Conservation (phyloP, 2,888 invertebrate species). For the Lathronympha strigana region DNA sequence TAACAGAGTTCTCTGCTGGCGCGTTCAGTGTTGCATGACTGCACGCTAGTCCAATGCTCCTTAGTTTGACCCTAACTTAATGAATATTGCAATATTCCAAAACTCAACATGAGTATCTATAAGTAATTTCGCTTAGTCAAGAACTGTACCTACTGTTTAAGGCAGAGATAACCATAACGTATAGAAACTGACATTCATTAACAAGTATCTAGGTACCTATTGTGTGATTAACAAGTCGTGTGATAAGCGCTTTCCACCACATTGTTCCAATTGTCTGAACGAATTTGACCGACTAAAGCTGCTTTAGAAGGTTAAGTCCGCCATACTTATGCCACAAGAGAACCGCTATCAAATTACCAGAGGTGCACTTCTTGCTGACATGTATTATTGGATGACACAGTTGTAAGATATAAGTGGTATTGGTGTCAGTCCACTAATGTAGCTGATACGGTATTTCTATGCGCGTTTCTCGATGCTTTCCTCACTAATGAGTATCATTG, state of each 20-base stretch:
- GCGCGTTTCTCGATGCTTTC: slow-evolving; percentile 49
- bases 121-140: too few species aligned
- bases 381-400: slow-evolving; percentile 6
- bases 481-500: slow-evolving; percentile 63
- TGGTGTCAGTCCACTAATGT: slow-evolving; percentile 21
- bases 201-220: not conserved
- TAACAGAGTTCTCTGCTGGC: slow-evolving; percentile 41
- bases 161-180: not conserved
- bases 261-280: too few species aligned
- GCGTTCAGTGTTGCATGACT: slow-evolving; percentile 60
- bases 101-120: not conserved
- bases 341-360: not conserved
- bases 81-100: slow-evolving; percentile 46
- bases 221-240: not conserved
- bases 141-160: too few species aligned
- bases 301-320: too few species aligned
- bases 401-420: slow-evolving; percentile 22
- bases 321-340: too few species aligned
- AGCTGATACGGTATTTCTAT: slow-evolving; percentile 28
- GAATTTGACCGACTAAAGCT: not conserved
- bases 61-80: slow-evolving; percentile 50
- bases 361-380: not conserved
- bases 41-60: slow-evolving; percentile 57
- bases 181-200: not conserved
- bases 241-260: too few species aligned